phyloP scores from a whole-genome alignment of 1,140 invertebrate species.

The Drosophila carrolli region DNA sequence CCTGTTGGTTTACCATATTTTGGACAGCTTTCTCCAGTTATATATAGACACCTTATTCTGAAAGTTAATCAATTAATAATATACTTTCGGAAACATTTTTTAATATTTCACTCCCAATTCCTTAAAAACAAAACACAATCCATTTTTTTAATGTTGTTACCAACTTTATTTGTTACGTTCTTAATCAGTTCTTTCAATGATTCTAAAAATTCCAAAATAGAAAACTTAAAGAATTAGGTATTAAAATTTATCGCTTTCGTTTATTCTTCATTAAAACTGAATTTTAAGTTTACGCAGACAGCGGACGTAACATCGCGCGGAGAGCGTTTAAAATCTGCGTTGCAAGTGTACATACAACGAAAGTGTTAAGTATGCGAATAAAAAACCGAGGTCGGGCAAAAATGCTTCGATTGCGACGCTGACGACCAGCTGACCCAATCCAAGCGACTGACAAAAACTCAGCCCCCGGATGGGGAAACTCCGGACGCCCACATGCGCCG shows the following conservation, averaged over 20 bases:
- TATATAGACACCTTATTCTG: no score
- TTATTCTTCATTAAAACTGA: conserved; percentile 75
- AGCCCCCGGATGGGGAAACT: conserved; percentile 47
- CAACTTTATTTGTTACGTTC: conserved; percentile 83
- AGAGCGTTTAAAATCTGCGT: conserved; percentile 39
- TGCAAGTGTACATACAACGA: conserved; percentile 47
- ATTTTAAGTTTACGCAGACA: conserved; percentile 54
- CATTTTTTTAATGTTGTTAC: conserved; percentile 76
- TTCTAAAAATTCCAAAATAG: conserved; percentile 78
- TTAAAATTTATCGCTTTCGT: conserved; percentile 71
- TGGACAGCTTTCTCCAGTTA: no score
- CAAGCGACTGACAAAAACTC: conserved; percentile 65
- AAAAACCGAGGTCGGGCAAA: conserved; percentile 45
- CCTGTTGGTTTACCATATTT: no score
- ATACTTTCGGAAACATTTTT: neutral
- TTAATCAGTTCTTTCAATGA: conserved; percentile 82
- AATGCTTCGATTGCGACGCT: conserved; percentile 41
- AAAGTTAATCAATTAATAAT: no score
- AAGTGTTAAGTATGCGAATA: conserved; percentile 45
- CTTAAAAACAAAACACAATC: neutral
- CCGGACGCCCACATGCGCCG: conserved; percentile 22
- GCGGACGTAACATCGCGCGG: conserved; percentile 33
- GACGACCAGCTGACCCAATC: conserved; percentile 41
- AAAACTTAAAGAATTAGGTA: conserved; percentile 76
- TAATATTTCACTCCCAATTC: neutral